Percentiles rank a stretch among this genome's conserved stretches.
phyloP scores from a whole-genome alignment of 2,113 vertebrate genomes.

The cattle (Bos taurus) region ARS-UCD2.0 NC_037338.1:2881001-2881500 shows the following conservation, averaged over 20 bases:
- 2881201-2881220: not conserved
- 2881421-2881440: not conserved
- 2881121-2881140: not conserved
- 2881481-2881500: not conserved
- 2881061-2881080: not conserved
- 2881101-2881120: not conserved
- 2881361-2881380: not conserved
- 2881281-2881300: fast-evolving
- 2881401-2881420: not conserved
- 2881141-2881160: not conserved
- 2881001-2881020: not conserved
- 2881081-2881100: not conserved
- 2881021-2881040: not conserved
- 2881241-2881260: not conserved
- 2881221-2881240: not conserved
- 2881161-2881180: not conserved
- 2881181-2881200: not conserved
- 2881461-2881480: not conserved
- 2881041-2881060: too few species aligned
- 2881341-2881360: not conserved
- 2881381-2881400: not conserved
- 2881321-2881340: not conserved
- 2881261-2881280: not conserved
- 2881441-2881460: not conserved
- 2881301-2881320: not conserved